Evolutionary conservation across 2,797 vertebrate genomes (phyloP).

Genomic region (Champsocephalus esox): DNA sequence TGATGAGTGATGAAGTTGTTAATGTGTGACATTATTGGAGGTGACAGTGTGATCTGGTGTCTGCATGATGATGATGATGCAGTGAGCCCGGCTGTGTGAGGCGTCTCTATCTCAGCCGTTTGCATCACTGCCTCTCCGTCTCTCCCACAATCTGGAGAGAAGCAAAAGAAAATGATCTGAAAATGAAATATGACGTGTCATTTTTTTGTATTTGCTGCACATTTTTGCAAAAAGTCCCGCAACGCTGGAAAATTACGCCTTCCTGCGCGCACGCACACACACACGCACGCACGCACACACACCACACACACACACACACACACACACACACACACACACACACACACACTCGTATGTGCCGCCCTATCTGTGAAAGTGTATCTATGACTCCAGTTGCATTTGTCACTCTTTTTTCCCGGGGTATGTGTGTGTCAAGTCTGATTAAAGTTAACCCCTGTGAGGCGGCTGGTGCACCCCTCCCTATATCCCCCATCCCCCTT

Average conservation of each 20-base stretch:
- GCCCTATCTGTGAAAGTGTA: slow-evolving; percentile 48
- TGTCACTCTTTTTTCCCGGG: slow-evolving; percentile 74
- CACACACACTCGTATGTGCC: slow-evolving; percentile 16
- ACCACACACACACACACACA: slow-evolving; percentile 4
- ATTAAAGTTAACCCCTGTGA: slow-evolving; percentile 85
- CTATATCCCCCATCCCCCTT: slow-evolving; percentile 32
- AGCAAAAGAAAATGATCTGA: slow-evolving; percentile 47
- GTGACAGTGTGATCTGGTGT: slow-evolving; percentile 64
- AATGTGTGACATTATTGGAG: slow-evolving; percentile 74
- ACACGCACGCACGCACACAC: slow-evolving; percentile 4
- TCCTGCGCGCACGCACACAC: neutral
- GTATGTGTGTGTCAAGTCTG: slow-evolving; percentile 79
- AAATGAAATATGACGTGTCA: slow-evolving; percentile 62
- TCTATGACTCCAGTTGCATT: slow-evolving; percentile 66
- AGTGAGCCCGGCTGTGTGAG: slow-evolving; percentile 27
- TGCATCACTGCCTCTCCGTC: slow-evolving; percentile 52
- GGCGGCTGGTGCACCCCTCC: slow-evolving; percentile 71
- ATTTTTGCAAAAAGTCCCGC: slow-evolving; percentile 45
- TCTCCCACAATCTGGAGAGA: slow-evolving; percentile 36
- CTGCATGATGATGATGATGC: slow-evolving; percentile 54
- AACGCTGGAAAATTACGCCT: slow-evolving; percentile 46
- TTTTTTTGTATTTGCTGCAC: slow-evolving; percentile 60
- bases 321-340: slow-evolving; percentile 13
- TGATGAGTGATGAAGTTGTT: slow-evolving; percentile 74
- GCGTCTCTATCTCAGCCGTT: slow-evolving; percentile 43